A percentile compares a stretch with the other conserved stretches of the same genome.
phyloP scores from a whole-genome alignment of 2,888 invertebrate genomes.

The Cybosia mesomella region DNA sequence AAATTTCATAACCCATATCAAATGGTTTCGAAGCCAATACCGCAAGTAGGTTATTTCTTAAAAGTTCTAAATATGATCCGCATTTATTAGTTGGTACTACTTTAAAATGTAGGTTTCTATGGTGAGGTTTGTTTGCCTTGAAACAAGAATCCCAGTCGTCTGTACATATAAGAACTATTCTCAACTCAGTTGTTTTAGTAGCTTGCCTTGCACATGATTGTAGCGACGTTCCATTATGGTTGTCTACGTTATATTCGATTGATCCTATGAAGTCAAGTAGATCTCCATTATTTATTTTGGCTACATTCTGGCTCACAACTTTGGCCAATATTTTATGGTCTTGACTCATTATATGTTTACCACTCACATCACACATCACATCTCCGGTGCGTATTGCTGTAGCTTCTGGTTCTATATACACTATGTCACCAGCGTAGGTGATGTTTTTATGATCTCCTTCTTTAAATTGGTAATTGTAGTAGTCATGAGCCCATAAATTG shows the following conservation, averaged over 20 bases:
- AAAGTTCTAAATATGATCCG: background rate
- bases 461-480: conserved; percentile 11
- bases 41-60: conserved; percentile 27
- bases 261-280: conserved; percentile 26
- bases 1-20: conserved; percentile 4
- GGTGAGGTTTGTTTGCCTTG: background rate
- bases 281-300: conserved; percentile 14
- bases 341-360: background rate
- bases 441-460: background rate
- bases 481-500: conserved; percentile 29
- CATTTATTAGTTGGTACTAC: conserved; percentile 11
- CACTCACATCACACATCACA: too few species aligned
- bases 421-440: conserved; percentile 35
- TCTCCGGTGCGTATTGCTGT: background rate
- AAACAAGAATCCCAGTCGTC: background rate
- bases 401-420: background rate
- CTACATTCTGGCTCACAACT: conserved; percentile 25
- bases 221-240: background rate
- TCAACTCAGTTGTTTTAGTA: background rate
- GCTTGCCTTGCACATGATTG: conserved; percentile 14
- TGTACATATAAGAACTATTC: conserved; percentile 30
- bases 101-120: conserved; percentile 11
- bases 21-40: conserved; percentile 36
- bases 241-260: background rate
- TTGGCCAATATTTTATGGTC: conserved; percentile 19